Base-by-base conservation (phyloP, 2,797 vertebrate species). In the Toxotes lorentzi region DNA sequence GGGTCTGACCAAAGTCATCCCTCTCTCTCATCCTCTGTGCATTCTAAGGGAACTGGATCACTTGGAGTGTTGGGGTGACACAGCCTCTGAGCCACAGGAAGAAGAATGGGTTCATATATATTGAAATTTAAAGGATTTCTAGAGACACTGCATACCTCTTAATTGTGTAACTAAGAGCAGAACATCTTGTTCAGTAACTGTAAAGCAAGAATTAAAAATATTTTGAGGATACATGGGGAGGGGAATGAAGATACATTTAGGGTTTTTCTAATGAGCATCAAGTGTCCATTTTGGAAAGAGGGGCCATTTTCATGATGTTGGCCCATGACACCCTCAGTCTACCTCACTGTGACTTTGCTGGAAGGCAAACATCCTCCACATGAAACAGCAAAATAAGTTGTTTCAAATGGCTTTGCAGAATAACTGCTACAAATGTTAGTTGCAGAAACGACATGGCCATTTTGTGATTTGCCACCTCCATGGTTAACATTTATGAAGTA, bases 141-240 rank as follows among this genome's bases (percentile, higher is more conserved):
- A 41, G 41, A 64, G 1, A 54, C 62, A 38, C 38, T 48, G 40
- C 50, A 13, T 34, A 23, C n/a, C 24, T 27, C 35, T 63, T 30
- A 34, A 50, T 41, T 53, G 30, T 64, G 14, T 21, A 38, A 67
- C 56, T 34, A 48, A 34, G 38, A 32, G 27, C 24, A 34, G 34
- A 63, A 63, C 27, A 23, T 76, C 21, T 54, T 56, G 64, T 64
- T 70, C 23, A 64, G 50, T 27, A 7, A 58, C 43, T 16, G 21
- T 50, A 69, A 67, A 27, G 79, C 62, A 76, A 57, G 56, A 50
- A 68, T 87, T 79, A 65, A 75, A 64, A 64, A 70, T 78, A 57
- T 34, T 48, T 75, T 65, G 63, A 84, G 70, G 56, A 81, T 78
- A 66, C 70, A 69, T 17, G 19, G 41, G 62, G 45, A 80, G 71